Base-by-base conservation (phyloP, 2,888 invertebrate species). In the Orgyia antiqua region DNA sequence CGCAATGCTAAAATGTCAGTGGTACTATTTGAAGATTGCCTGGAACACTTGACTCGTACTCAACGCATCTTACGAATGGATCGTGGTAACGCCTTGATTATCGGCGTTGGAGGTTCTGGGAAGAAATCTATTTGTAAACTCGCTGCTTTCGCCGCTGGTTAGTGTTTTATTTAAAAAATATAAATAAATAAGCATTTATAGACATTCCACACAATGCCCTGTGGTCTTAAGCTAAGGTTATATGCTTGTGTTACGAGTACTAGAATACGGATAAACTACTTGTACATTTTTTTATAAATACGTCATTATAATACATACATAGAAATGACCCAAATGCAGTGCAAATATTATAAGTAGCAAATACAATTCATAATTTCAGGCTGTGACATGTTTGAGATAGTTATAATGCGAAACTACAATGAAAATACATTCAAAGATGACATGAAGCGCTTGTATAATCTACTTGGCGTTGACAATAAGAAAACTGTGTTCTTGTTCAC, bases 81-180 rank as follows among this genome's bases (percentile, higher is more conserved):
- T 59, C 80, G 92, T 42, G 96, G 96, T 0, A 95, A 97, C 65
- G 90, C 93, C 3, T 87, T 97, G 73, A 80, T 97, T 21, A 92
- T 97, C 8, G 97, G 97, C 6, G 94, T 95, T 1, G 96, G 95
- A 2, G 97, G 97, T 10, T 92, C 94, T 52, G 97, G 97, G 10
- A 97, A 97, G 75, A 92, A 93, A 58, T 91, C 92, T 42, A 88
- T 97, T 11, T 92, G 94, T 10, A 89, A 89, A 29, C 86, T 97
- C 3, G 92, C 96, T 0, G 89, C 95, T 0, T 96, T 93, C 59
- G 93, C 97, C 0, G 96, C 97, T 1, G 90, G 90, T 89, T 37
- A 37, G 39, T 9, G 4, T 4, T 7, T n/a, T n/a, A n/a, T n/a
- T n/a, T n/a, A n/a, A n/a, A n/a, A n/a, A n/a, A n/a, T n/a, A n/a